A percentile compares a stretch with the other conserved stretches of the same genome.
Conservation (phyloP, 1,140 invertebrate species). For the Ooceraea biroi region DNA sequence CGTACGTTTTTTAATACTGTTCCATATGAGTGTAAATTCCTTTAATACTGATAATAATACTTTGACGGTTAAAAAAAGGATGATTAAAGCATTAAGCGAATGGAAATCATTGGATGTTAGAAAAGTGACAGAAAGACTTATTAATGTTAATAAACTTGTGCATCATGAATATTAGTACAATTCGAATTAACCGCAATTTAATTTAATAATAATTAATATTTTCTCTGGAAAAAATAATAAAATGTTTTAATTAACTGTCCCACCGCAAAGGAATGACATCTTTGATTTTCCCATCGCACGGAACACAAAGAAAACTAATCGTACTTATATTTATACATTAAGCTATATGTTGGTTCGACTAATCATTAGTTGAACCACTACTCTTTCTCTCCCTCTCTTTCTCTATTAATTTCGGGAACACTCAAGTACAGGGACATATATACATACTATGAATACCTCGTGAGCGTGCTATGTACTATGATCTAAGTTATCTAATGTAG, state of each 20-base stretch:
- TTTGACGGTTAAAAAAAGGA: neutral
- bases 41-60: conserved; percentile 34
- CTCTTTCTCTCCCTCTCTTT: neutral
- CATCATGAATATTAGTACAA: neutral
- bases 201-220: conserved; percentile 36
- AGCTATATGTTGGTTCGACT: conserved; percentile 21
- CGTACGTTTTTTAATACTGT: conserved; percentile 12
- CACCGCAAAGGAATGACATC: conserved; percentile 11
- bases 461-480: conserved; percentile 4
- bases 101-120: neutral
- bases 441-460: conserved; percentile 12
- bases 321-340: conserved; percentile 21
- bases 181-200: neutral
- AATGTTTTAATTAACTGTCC: neutral
- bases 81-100: neutral
- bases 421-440: conserved; percentile 32
- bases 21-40: conserved; percentile 2
- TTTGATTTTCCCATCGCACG: neutral
- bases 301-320: conserved; percentile 8
- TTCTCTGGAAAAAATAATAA: neutral
- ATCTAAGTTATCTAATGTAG: conserved; percentile 37
- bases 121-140: neutral
- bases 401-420: conserved; percentile 29
- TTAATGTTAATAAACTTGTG: neutral
- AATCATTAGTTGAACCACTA: neutral